Percentiles rank a stretch among this genome's conserved stretches.
phyloP scores from a whole-genome alignment of 2,888 invertebrate species.

The Patella pellucida region DNA sequence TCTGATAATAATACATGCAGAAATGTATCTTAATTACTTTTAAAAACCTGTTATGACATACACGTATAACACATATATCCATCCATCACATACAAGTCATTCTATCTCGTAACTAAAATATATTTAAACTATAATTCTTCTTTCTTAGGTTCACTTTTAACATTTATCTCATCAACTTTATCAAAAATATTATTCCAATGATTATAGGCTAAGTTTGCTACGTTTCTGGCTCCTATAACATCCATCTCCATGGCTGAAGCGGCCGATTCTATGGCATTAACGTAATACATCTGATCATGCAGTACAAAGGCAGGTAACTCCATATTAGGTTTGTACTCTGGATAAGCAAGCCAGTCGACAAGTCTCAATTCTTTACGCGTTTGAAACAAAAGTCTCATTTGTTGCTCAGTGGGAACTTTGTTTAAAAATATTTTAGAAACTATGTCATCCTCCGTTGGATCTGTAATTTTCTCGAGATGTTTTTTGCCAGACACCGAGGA shows the following conservation, averaged over 20 bases:
- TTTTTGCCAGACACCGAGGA: conserved; percentile 54
- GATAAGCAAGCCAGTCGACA: conserved; percentile 64
- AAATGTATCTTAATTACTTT: too few relatives aligned
- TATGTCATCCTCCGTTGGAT: conserved; percentile 29
- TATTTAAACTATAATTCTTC: too few relatives aligned
- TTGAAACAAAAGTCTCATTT: conserved; percentile 73
- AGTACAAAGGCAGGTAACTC: conserved; percentile 73
- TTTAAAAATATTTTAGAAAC: conserved; percentile 78
- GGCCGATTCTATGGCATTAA: conserved; percentile 78
- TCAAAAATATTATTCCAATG: conserved; percentile 60
- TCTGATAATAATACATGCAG: too few relatives aligned
- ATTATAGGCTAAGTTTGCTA: conserved; percentile 75
- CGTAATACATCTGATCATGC: conserved; percentile 74
- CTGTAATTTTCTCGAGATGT: conserved; percentile 47
- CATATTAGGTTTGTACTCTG: conserved; percentile 59
- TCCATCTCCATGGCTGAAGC: conserved; percentile 81
- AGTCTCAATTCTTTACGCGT: conserved; percentile 49
- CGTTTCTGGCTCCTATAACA: conserved; percentile 76
- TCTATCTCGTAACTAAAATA: too few relatives aligned
- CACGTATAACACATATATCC: too few relatives aligned
- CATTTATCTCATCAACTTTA: conserved; percentile 55
- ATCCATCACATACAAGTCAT: too few relatives aligned
- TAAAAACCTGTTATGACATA: too few relatives aligned
- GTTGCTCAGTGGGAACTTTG: conserved; percentile 69
- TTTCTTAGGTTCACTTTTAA: background rate